phyloP scores from a whole-genome alignment of 2,113 vertebrate species.

The Ciconia stormi region DNA sequence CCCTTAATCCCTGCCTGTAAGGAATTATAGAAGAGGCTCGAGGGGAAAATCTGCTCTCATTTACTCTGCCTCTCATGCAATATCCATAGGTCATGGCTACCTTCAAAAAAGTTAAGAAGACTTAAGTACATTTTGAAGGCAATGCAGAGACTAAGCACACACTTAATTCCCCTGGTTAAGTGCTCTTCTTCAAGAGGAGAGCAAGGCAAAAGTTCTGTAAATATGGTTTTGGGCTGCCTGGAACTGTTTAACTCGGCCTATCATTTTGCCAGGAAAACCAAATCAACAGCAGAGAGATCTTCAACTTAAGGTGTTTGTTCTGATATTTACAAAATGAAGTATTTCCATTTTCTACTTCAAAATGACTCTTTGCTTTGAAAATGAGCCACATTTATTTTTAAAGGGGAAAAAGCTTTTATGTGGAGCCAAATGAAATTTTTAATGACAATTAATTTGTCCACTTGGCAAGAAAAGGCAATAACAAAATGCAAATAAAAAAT shows the following conservation, averaged over 20 bases:
- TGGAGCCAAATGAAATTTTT: neutral
- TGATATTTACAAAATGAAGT: neutral
- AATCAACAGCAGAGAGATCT: neutral
- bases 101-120: neutral
- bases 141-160: neutral
- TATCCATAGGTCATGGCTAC: neutral
- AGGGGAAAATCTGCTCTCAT: neutral
- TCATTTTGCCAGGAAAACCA: neutral
- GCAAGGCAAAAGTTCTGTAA: neutral
- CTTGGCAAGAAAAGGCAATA: neutral
- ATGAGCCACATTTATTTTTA: neutral
- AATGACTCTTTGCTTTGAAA: constrained; percentile 9
- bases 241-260: neutral
- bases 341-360: neutral
- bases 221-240: neutral
- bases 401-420: neutral
- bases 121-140: neutral
- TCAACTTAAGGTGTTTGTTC: neutral
- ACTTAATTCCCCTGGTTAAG: neutral
- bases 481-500: neutral
- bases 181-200: neutral
- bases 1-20: neutral
- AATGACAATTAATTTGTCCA: neutral
- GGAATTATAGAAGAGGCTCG: neutral
- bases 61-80: neutral